Base-by-base conservation (phyloP, 2,113 vertebrate genomes). In the Rattus rattus region DNA sequence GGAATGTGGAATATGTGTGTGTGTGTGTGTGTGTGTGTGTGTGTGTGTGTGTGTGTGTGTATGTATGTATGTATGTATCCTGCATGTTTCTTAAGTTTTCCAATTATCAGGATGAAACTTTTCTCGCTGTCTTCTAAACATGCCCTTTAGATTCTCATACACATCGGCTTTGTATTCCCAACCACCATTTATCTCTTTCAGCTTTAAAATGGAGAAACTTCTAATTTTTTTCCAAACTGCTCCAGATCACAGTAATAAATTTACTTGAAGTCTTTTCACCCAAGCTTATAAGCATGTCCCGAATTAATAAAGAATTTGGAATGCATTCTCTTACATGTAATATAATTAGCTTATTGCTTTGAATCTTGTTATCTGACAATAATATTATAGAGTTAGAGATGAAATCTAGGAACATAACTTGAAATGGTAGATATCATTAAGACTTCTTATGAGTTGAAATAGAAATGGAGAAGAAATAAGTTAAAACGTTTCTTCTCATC, bases 401-500 rank as follows among this genome's bases (percentile, higher is more conserved):
- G 89, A 77, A 90, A 89, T 79, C 10, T 36, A 79, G 1, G 16
- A 47, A 93, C 91, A 4, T 81, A 89, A 54, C 22, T 91, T 81
- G 43, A n/a, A 36, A 39, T 14, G 79, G 2, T 69, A 90, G 30
- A 63, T 95, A 92, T 94, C 22, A 85, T n/a, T 47, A 56, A 56
- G 30, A 9, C 0, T 93, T 95, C 26, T 28, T 93, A 10, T 52
- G 91, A 93, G 61, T 95, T 63, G 72, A 81, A 89, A 87, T 3
- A 81, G 43, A 95, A 95, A 86, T 86, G 19, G 49, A 93, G 19
- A 91, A 43, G 49, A 49, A 47, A 70, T 77, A 30, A 56, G 30
- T 56, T 96, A 73, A 63, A 88, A 85, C 47, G 28, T 20, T 94
- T 94, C 1, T 30, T 30, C 14, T 86, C 17, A 65, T 43, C 56